A percentile compares a stretch with the other conserved stretches of the same genome.
phyloP scores from a whole-genome alignment of 2,888 invertebrate species.

The Masnerella sp. region DNA sequence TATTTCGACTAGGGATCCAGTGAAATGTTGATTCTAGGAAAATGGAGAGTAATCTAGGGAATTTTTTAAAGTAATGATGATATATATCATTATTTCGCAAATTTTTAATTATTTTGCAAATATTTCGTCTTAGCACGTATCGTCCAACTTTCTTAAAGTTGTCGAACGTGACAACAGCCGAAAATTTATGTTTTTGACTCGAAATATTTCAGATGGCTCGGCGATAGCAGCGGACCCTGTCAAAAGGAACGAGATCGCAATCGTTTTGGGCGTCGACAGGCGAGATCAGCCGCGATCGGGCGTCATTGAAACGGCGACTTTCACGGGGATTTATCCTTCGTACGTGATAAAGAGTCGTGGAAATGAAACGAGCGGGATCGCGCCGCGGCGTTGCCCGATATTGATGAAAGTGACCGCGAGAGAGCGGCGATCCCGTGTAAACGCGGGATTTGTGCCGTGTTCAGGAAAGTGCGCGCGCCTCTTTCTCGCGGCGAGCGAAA shows the following conservation, averaged over 20 bases:
- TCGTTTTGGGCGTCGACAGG: slow-evolving; percentile 8
- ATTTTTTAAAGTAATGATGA: no score
- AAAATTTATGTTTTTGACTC: no score
- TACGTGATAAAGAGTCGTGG: slow-evolving; percentile 31
- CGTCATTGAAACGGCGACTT: slow-evolving; percentile 21
- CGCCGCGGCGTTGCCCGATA: slow-evolving; percentile 32
- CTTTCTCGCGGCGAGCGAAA: slow-evolving; percentile 40
- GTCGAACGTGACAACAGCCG: no score
- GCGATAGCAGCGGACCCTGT: no score
- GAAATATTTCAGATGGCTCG: no score
- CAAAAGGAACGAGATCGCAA: slow-evolving; percentile 1
- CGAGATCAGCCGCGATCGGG: slow-evolving; percentile 8
- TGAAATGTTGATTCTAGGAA: no score
- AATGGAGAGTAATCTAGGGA: no score
- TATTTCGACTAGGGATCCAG: no score
- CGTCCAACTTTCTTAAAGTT: no score
- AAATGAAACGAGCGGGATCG: slow-evolving; percentile 34
- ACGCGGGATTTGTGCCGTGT: slow-evolving; percentile 46
- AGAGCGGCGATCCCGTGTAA: slow-evolving; percentile 44
- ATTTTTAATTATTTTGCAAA: no score
- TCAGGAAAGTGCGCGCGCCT: slow-evolving; percentile 42
- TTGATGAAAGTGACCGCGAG: slow-evolving; percentile 55
- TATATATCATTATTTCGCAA: no score
- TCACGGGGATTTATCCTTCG: slow-evolving; percentile 29
- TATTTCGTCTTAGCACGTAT: no score